Evolutionary conservation across 2,797 vertebrate species (phyloP), one percentile per base, ranked within the genome.

Genomic region (Chaenodraco wilsoni): DNA sequence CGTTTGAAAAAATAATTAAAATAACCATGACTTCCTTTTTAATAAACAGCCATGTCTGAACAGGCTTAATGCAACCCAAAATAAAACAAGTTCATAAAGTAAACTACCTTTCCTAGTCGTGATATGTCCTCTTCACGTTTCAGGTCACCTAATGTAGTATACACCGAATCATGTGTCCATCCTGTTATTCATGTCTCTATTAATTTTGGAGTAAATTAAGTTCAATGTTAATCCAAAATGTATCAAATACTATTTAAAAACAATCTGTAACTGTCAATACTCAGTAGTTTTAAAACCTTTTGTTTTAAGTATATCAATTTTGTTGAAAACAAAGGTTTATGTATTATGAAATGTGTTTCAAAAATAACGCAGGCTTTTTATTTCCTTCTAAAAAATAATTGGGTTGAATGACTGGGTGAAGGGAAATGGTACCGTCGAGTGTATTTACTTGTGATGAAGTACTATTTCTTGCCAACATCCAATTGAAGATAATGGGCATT

Each of bases 401-500:
- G 60, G 17, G 60, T 72, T 46, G 73, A 79, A 59, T 74, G 56
- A 27, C 15, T n/a, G 45, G 16, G 6, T 6, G 2, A 50, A 64
- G 41, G 46, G 61, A 66, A 79, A 75, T 74, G 65, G 59, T 73
- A 61, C 60, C 14, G n/a, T 46, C 19, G 12, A 55, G 41, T 71
- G 46, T 75, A n/a, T 84, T 83, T 76, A 62, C 52, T 70, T 61
- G 65, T 58, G 68, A 78, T 79, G 51, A 66, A 69, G 21, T 9
- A 16, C 58, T 19, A 7, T 72, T 77, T 79, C 49, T 65, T 64
- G 73, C 78, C 74, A 70, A 12, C 46, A n/a, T 40, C 68, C 63
- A 72, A 77, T 77, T 77, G 44, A 60, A 70, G 72, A 79, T 83
- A 84, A 88, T 81, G 59, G 65, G 23, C 62, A 73, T 82, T 82